Conservation (phyloP, 2,797 vertebrate genomes). For the Acanthis flammea region DNA sequence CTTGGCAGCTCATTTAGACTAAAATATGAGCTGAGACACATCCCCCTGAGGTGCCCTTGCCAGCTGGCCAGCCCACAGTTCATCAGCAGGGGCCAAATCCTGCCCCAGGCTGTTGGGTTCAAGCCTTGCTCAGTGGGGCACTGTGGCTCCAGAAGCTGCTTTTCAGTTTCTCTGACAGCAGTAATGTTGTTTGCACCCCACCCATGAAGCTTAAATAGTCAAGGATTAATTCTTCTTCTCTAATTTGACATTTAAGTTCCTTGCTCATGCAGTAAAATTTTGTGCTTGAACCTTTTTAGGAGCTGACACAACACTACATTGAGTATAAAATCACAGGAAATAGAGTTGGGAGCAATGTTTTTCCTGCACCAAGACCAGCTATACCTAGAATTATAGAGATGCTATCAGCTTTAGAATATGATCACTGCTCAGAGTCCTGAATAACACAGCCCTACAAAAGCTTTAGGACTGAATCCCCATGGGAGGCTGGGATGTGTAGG, state of each 20-base stretch:
- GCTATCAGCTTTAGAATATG: not conserved
- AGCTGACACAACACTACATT: not conserved
- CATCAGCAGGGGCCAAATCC: not conserved
- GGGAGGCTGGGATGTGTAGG: not conserved
- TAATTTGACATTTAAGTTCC: constrained; percentile 1
- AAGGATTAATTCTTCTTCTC: not conserved
- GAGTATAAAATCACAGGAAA: not conserved
- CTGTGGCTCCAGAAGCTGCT: not conserved
- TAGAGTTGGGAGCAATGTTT: not conserved
- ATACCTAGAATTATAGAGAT: not conserved
- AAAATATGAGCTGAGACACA: not conserved
- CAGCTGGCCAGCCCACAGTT: not conserved
- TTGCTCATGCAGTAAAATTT: not conserved
- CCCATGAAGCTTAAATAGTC: not conserved
- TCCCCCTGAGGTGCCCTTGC: not conserved
- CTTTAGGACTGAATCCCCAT: not conserved
- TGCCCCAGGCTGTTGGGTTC: not conserved
- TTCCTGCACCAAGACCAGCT: not conserved
- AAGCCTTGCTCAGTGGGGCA: not conserved
- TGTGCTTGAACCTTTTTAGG: not conserved
- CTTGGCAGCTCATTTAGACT: not conserved
- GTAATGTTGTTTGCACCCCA: not conserved
- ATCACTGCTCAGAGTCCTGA: not conserved
- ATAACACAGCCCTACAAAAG: not conserved
- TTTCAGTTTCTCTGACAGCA: not conserved